A percentile compares a stretch with the other conserved stretches of the same genome.
phyloP scores from a whole-genome alignment of 2,888 invertebrate species.

The Trissolcus brochymenae region DNA sequence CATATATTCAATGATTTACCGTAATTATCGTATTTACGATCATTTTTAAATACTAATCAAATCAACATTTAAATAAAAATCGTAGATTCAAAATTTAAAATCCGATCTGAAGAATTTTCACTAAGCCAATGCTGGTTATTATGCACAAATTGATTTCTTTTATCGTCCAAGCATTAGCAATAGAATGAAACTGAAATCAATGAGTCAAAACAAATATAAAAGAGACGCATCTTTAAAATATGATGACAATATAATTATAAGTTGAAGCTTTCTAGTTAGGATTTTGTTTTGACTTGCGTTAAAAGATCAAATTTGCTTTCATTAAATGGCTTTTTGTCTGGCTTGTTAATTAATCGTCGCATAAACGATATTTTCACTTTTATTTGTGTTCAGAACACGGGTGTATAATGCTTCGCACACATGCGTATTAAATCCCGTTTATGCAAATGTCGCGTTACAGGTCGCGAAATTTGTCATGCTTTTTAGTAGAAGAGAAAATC shows the following conservation, averaged over 20 bases:
- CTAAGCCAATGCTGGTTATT: no score
- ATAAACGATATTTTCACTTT: slow-evolving; percentile 35
- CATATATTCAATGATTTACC: no score
- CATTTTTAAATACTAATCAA: no score
- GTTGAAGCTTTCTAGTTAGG: slow-evolving; percentile 24
- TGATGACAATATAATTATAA: slow-evolving; percentile 40
- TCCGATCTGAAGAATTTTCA: no score
- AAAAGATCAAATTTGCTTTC: slow-evolving; percentile 22
- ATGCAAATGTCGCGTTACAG: slow-evolving; percentile 24
- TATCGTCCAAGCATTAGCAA: no score
- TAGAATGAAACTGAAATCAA: slow-evolving; percentile 21
- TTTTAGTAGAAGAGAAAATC: slow-evolving; percentile 53
- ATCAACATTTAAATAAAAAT: no score
- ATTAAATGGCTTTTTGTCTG: slow-evolving; percentile 27
- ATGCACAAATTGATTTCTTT: no score
- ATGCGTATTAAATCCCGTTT: slow-evolving; percentile 7
- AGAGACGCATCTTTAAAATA: slow-evolving; percentile 23
- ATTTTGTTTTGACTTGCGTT: slow-evolving; percentile 15
- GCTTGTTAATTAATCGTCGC: slow-evolving; percentile 16
- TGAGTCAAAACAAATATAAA: background rate
- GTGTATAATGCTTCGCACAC: background rate
- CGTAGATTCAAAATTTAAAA: no score
- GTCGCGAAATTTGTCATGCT: slow-evolving; percentile 43
- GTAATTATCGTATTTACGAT: no score
- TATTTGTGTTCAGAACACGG: slow-evolving; percentile 2